Base-by-base conservation (phyloP, 2,113 vertebrate species). In the Chascanopsetta lugubris region DNA sequence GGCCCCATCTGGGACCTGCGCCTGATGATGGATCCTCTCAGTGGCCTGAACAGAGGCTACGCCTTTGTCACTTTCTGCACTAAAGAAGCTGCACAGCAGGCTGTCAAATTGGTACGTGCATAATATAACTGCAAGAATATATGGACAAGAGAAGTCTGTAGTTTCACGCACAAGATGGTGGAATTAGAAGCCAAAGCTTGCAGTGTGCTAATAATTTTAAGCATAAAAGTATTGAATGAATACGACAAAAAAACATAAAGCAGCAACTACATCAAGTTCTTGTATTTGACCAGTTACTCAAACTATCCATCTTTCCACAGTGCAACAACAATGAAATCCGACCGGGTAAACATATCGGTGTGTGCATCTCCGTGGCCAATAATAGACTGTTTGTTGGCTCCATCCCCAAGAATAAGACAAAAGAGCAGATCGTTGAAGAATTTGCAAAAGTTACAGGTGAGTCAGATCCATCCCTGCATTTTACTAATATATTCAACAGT, bases 251-350 rank as follows among this genome's bases (percentile, higher is more conserved):
- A 13, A 3, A 17, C 18, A 9, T 54, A 6, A 48, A 40, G 42
- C 12, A 1, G 5, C 21, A 18, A 30, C 34, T 9, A 15, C 2
- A 21, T n/a, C 13, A 27, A 61, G 40, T 55, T 21, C 36, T 10
- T 7, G 1, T 27, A 29, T 32, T 40, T 43, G 59, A 6, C 27
- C 15, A 38, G 12, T 49, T 43, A 40, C 32, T 34, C 24, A 47
- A 3, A 43, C 49, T 17, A 2, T 77, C n/a, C 15, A 42, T 63
- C 13, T 21, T 75, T 55, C 88, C 75, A 25, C 89, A 99, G 97
- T 98, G 97, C 93, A 98, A 99, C 92, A 99, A 99, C 93, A 97
- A 94, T 90, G 97, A 99, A 94, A 99, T 99, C 71, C 96, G 97
- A 88, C 95, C 97, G 57, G 97, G 97, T 85, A 99, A 99, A 92